Base-by-base conservation (phyloP, 2,888 invertebrate species). In the Ennomos fuscantarius region DNA sequence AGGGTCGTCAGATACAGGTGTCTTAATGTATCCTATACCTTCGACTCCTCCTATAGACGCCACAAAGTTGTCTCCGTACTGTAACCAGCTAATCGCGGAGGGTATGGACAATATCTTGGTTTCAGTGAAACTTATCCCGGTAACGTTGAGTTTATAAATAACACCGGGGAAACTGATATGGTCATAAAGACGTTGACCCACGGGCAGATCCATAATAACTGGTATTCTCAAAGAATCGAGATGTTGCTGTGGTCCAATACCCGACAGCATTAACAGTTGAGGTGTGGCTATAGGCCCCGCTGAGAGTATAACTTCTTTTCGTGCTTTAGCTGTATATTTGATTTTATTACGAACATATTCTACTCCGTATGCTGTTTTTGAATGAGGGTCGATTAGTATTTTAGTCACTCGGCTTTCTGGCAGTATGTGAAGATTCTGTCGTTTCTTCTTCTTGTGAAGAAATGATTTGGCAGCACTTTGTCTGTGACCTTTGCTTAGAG, bases 281-380 rank as follows among this genome's bases (percentile, higher is more conserved):
- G 98, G 97, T 0, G 97, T 96, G 72, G 96, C 97, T 63, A 99
- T 95, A 1, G 97, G 94, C 0, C 98, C 98, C 1, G 97, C 97
- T 10, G 96, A 95, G 11, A 98, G 74, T 51, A 98, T 96, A 0
- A 99, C 95, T 87, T 97, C 97, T 78, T 95, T 96, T 1, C 93
- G 93, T 0, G 95, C 96, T 43, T 79, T 84, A 0, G 94, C 94
- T 9, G 84, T 87, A 60, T 85, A 84, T 33, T 76, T 76, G 9
- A 84, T 66, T 13, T 88, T 88, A 11, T 94, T 91, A 51, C 94
- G 93, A 0, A 93, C 81, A 62, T 95, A 95, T 68, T 95, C 91
- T 0, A 97, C 94, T 0, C 96, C 96, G 60, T 93, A 93, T 0
- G 96, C 96, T 12, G 86, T 84, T 69, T 94, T 95, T 0, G 94